Percentiles rank a stretch among this genome's conserved stretches.
Evolutionary conservation across 1,140 invertebrate genomes (phyloP).

Genomic region (Aporrectodea caliginosa): DNA sequence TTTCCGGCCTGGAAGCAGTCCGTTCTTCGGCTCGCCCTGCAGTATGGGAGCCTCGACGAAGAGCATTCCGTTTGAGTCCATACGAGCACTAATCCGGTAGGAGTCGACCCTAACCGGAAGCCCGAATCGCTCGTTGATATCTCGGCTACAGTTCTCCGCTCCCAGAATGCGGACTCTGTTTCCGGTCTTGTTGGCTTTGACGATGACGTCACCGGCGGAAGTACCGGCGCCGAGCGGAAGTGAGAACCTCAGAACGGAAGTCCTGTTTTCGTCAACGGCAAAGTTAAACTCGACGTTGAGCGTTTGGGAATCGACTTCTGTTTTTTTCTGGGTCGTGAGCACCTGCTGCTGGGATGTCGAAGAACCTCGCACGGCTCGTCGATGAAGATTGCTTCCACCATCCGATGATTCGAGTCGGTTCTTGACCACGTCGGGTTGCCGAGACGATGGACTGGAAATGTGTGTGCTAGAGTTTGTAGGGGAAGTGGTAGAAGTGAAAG

Average conservation of each 20-base stretch:
- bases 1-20: too few species aligned
- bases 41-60: constrained; percentile 27
- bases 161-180: constrained; percentile 15
- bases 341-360: neutral
- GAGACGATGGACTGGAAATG: neutral
- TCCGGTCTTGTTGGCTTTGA: constrained; percentile 28
- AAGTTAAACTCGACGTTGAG: constrained; percentile 15
- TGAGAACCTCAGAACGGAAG: constrained; percentile 4
- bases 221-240: constrained; percentile 7
- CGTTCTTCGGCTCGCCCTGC: neutral
- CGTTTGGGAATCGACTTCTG: too few species aligned
- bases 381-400: neutral
- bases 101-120: constrained; percentile 27
- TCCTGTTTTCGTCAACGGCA: neutral
- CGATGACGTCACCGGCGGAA: constrained; percentile 18
- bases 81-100: constrained; percentile 25
- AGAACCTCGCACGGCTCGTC: neutral
- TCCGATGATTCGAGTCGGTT: neutral
- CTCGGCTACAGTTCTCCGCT: neutral
- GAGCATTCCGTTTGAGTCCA: constrained; percentile 19
- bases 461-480: neutral
- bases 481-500: too few species aligned
- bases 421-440: neutral
- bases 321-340: neutral
- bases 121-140: constrained; percentile 14